A percentile compares a stretch with the other conserved stretches of the same genome.
These are phyloP conservation scores for Leontocebus nigricollis DNA, from an alignment of 2,797 vertebrate species.

Conservation along the genomic window DNA sequence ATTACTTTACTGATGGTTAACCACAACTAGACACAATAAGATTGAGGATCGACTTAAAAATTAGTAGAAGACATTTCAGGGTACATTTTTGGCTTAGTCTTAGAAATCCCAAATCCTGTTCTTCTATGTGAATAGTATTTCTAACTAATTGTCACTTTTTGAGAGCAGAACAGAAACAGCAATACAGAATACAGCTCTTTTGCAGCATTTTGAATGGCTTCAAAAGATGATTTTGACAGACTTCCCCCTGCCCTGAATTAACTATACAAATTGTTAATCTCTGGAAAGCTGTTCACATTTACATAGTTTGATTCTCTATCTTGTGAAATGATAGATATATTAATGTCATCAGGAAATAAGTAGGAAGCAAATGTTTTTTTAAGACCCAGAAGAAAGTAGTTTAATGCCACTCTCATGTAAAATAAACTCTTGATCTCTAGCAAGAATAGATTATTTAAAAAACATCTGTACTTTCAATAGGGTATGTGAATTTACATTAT, in stretches of 20 bases:
- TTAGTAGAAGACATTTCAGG: neutral
- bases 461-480: neutral
- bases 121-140: neutral
- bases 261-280: neutral
- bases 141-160: neutral
- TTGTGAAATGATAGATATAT: slow-evolving; percentile 26
- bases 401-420: neutral
- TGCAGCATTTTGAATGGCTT: neutral
- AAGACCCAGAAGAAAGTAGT: neutral
- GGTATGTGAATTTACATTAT: neutral
- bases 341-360: neutral
- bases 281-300: neutral
- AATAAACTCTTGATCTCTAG: slow-evolving; percentile 42
- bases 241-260: neutral
- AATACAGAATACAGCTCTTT: neutral
- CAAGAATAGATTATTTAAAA: slow-evolving; percentile 37
- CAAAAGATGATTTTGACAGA: neutral
- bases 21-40: neutral
- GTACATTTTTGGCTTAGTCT: neutral
- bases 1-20: neutral
- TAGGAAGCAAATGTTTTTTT: neutral
- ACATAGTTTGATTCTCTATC: neutral
- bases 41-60: neutral
- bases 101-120: neutral
- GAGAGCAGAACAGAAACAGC: neutral